Evolutionary conservation across 2,113 vertebrate species (phyloP).

Genomic region (Trogon surrucura): DNA sequence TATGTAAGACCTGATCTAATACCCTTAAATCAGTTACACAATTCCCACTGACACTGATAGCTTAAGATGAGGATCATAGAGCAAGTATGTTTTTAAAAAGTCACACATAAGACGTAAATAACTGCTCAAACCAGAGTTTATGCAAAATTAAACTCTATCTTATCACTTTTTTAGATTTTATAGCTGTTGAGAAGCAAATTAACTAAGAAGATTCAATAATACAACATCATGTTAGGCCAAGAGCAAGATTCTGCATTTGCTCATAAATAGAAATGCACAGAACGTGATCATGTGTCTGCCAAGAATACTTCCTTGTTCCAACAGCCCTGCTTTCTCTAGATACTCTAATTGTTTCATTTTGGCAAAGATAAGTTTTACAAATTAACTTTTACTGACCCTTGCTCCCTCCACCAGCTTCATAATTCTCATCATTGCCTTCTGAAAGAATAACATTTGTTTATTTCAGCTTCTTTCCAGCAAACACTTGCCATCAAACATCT

Average conservation of each 20-base stretch:
- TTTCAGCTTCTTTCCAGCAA: slow-evolving; percentile 3
- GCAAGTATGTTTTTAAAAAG: neutral
- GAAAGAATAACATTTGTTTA: slow-evolving; percentile 37
- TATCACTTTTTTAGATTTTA: neutral
- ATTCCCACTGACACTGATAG: neutral
- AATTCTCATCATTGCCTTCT: neutral
- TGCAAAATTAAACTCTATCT: neutral
- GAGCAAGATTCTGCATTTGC: slow-evolving; percentile 33
- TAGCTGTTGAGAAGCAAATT: slow-evolving; percentile 43
- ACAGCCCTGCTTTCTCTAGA: slow-evolving; percentile 31
- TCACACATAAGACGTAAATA: neutral
- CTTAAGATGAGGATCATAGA: neutral
- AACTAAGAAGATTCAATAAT: slow-evolving; percentile 40
- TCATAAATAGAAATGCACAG: slow-evolving; percentile 20
- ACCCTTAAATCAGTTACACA: neutral
- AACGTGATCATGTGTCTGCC: slow-evolving; percentile 24
- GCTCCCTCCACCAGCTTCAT: neutral
- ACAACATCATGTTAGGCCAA: slow-evolving; percentile 53
- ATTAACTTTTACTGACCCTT: slow-evolving; percentile 58
- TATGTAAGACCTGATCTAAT: neutral
- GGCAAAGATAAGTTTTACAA: slow-evolving; percentile 43
- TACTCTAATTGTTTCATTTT: slow-evolving; percentile 61
- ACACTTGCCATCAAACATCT: neutral
- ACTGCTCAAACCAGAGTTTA: neutral
- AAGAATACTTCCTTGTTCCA: slow-evolving; percentile 50